Base-by-base conservation (phyloP, 2,888 invertebrate species). In the Ethmia dodecea region DNA sequence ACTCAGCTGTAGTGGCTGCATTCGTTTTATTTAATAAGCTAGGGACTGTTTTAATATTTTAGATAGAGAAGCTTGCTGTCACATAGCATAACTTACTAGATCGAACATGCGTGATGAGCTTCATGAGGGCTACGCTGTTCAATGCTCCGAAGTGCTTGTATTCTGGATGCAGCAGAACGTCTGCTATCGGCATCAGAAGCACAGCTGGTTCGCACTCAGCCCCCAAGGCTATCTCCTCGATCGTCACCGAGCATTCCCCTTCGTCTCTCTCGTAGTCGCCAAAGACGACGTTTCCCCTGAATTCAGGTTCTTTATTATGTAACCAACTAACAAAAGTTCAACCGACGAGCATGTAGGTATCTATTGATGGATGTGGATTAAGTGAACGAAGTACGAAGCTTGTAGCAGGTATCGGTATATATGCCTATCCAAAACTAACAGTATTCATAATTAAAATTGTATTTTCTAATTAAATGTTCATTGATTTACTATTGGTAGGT, bases 251-350 rank as follows among this genome's bases (percentile, higher is more conserved):
- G 31, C 83, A 83, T 28, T 83, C 83, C 0, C 0, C 18, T 25
- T 80, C 81, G n/a, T 83, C 83, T 0, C 83, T 52, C 33, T 81
- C 81, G 45, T 83, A 83, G 18, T 81, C 79, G 0, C 73, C 73
- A 33, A 83, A 81, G 0, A 75, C 64, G 3, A 79, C 60, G 44
- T 83, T 83, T 1, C 81, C 81, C 24, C 81, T 81, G 44, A 3
- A 11, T 6, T 5, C 6, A 8, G 6, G 28, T 15, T 18, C 8
- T 16, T 13, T 15, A 28, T 3, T 4, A 6, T n/a, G n/a, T n/a
- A n/a, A n/a, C n/a, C n/a, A n/a, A n/a, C n/a, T n/a, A n/a, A 26
- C 37, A 38, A 10, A 16, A 37, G 28, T 18, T 18, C 18, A 18
- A 5, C 18, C 18, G 8, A 18, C n/a, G n/a, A n/a, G n/a, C n/a